A percentile compares a stretch with the other conserved stretches of the same genome.
Conservation (phyloP, 2,113 vertebrate species). For the Callaeas wilsoni region DNA sequence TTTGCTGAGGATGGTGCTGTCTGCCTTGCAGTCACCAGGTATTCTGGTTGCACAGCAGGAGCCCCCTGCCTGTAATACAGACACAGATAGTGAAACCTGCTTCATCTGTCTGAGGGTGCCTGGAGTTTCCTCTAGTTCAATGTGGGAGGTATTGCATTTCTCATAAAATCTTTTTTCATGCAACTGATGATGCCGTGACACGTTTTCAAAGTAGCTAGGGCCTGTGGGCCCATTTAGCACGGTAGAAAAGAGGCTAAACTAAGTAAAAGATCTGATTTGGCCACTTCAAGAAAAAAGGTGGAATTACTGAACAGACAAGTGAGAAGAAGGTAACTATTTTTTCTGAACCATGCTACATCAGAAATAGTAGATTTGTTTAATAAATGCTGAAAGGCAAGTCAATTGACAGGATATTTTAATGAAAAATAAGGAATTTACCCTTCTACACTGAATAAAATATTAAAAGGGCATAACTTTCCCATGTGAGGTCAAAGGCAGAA, state of each 20-base stretch:
- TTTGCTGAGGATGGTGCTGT: neutral
- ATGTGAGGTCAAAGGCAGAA: neutral
- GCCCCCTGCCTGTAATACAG: neutral
- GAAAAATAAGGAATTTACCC: neutral
- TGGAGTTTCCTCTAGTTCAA: neutral
- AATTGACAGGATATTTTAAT: neutral
- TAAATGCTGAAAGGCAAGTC: neutral
- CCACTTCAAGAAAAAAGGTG: neutral
- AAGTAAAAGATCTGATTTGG: neutral
- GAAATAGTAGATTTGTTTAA: neutral
- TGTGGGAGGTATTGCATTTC: neutral
- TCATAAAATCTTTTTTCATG: neutral
- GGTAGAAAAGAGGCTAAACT: neutral
- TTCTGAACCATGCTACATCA: neutral
- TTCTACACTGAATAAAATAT: neutral
- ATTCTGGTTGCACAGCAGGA: neutral
- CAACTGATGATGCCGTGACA: neutral
- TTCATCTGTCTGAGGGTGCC: neutral
- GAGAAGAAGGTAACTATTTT: neutral
- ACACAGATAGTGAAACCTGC: neutral
- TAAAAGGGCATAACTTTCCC: neutral
- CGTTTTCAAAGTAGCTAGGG: rapidly evolving
- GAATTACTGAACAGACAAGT: neutral
- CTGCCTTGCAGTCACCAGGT: neutral
- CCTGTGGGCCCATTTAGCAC: neutral